Base-by-base conservation (phyloP, 2,888 invertebrate species). In the Lasioglossum lativentre region DNA sequence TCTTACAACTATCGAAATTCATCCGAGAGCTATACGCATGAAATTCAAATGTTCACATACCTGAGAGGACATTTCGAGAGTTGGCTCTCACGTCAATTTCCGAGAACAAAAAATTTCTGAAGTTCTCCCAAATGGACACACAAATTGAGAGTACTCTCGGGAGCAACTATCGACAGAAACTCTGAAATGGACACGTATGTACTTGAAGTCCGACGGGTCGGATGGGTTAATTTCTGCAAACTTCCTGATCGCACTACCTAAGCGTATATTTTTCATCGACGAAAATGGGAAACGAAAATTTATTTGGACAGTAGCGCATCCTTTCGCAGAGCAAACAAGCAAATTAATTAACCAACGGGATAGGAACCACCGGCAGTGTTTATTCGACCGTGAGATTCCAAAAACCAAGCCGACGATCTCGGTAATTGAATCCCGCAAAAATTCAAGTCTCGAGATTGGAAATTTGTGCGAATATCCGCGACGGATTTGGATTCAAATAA, bases 381-480 rank as follows among this genome's bases (percentile, higher is more conserved):
- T 19, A 66, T 23, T 23, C 66, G 10, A 66, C 66, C 66, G 66
- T 10, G 34, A 3, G 8, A 30, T 66, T 34, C 8, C 19, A 23
- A 66, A 66, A 66, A 1, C 3, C 19, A 34, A 34, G 34, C 66
- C 34, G 8, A 5, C 30, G 4, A 23, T 66, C 34, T 66, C 34
- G 34, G 23, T 30, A 23, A 66, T 34, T 66, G 66, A 16, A 66
- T 66, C 23, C 6, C 19, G 66, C 34, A 34, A 66, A 63, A 66
- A 66, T 23, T 66, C 66, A 19, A 34, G 34, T 10, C 8, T 6
- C 5, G 10, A 66, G 34, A 66, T 66, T 66, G 66, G 34, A 66
- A 34, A 66, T 66, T 66, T 66, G 34, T 34, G 23, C 66, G 34
- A 66, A 66, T 66, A 66, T 66, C 66, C 66, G 23, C 19, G 30